A percentile compares a stretch with the other conserved stretches of the same genome.
phyloP scores from a whole-genome alignment of 92 coral and sea anemone species.

The Siderastrea siderea region DNA sequence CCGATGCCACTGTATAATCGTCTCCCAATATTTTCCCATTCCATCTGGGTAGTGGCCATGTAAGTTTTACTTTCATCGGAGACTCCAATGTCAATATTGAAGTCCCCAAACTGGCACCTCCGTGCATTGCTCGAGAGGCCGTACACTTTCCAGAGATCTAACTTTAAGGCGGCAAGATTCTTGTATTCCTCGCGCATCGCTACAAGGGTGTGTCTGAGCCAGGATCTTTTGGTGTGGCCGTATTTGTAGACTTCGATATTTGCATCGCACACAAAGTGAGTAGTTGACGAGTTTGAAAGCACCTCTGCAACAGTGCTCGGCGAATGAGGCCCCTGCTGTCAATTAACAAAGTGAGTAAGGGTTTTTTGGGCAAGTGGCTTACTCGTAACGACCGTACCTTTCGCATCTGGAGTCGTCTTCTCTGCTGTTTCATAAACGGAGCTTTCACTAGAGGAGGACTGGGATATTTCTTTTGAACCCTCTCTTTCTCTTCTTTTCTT shows the following conservation, averaged over 20 bases:
- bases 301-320: neutral
- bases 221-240: neutral
- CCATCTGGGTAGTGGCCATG: constrained; percentile 42
- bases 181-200: neutral
- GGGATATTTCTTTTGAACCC: constrained; percentile 1
- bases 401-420: neutral
- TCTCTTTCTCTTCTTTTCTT: constrained; percentile 8
- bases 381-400: neutral
- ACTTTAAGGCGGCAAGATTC: neutral
- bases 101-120: constrained; percentile 47
- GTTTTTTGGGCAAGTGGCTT: neutral
- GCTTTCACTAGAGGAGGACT: neutral
- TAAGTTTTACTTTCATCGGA: constrained; percentile 14
- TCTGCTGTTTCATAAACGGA: neutral
- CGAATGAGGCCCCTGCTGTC: neutral
- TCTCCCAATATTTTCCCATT: constrained; percentile 43
- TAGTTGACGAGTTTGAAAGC: neutral
- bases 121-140: constrained; percentile 8
- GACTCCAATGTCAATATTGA: constrained; percentile 37
- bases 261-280: neutral
- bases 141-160: constrained; percentile 9
- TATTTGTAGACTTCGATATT: neutral
- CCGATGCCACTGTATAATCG: constrained; percentile 44
- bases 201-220: constrained; percentile 23
- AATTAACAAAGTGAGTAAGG: neutral